phyloP scores from a whole-genome alignment of 2,888 invertebrate genomes.

The Heliconius charithonia region DNA sequence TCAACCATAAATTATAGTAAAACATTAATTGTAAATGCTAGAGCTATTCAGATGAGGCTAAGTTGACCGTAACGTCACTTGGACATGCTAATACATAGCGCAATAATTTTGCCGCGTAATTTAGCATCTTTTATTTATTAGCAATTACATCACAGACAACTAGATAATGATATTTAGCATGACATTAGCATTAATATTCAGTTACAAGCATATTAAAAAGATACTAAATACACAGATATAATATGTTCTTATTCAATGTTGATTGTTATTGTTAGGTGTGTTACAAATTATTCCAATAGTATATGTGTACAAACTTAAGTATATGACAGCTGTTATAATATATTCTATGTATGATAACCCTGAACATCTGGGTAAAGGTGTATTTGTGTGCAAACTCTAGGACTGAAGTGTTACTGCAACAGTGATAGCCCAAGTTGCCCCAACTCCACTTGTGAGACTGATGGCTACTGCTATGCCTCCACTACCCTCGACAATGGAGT shows the following conservation, averaged over 20 bases:
- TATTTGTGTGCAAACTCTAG: constrained; percentile 1
- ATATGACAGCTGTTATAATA: background rate
- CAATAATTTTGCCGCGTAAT: constrained; percentile 16
- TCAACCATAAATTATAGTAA: background rate
- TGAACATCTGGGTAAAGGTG: background rate
- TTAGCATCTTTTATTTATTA: constrained; percentile 14
- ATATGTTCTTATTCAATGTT: background rate
- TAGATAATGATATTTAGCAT: background rate
- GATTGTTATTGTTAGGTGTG: background rate
- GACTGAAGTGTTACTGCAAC: constrained; percentile 93
- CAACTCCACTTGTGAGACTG: constrained; percentile 93
- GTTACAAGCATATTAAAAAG: background rate
- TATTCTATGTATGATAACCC: background rate
- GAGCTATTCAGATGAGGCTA: background rate
- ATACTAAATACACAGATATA: background rate
- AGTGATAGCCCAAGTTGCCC: constrained; percentile 89
- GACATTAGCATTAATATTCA: background rate
- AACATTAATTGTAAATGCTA: background rate
- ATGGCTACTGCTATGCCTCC: constrained; percentile 94
- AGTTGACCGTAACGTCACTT: background rate
- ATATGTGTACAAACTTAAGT: background rate
- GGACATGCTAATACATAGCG: background rate
- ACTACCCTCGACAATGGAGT: constrained; percentile 86
- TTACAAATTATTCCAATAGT: background rate
- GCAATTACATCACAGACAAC: constrained; percentile 12